A percentile compares a stretch with the other conserved stretches of the same genome.
These are phyloP conservation scores for Circaetus cinerascens DNA, from an alignment of 2,113 vertebrate genomes.

Conservation along the genomic window DNA sequence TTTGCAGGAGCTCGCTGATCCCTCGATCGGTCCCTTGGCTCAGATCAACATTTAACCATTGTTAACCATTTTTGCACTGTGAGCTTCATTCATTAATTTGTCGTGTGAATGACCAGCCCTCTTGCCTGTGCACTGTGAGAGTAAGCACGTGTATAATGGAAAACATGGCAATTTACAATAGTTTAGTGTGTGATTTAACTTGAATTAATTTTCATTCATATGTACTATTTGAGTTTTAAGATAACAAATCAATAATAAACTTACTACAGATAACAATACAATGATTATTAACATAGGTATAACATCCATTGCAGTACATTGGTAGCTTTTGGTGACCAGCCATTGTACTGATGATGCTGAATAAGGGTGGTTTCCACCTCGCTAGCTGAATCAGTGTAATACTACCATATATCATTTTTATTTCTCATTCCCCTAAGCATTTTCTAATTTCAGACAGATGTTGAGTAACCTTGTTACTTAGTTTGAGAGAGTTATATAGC, in stretches of 20 bases:
- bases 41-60: background rate
- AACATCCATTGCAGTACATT: background rate
- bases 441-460: background rate
- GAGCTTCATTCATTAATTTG: background rate
- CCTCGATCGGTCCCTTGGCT: background rate
- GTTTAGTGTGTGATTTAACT: background rate
- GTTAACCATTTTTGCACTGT: background rate
- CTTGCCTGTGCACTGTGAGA: background rate
- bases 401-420: background rate
- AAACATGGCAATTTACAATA: background rate
- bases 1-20: background rate
- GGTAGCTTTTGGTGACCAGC: background rate
- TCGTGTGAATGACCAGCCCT: background rate
- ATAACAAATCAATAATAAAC: background rate
- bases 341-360: background rate
- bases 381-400: background rate
- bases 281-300: background rate
- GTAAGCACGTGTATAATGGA: background rate
- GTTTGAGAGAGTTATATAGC: background rate
- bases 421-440: background rate
- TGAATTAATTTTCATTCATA: background rate
- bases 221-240: background rate
- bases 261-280: background rate
- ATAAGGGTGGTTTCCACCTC: background rate
- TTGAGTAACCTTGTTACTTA: background rate